Percentiles rank a stretch among this genome's conserved stretches.
Conservation (phyloP, 2,888 invertebrate species). For the Pecten maximus region DNA sequence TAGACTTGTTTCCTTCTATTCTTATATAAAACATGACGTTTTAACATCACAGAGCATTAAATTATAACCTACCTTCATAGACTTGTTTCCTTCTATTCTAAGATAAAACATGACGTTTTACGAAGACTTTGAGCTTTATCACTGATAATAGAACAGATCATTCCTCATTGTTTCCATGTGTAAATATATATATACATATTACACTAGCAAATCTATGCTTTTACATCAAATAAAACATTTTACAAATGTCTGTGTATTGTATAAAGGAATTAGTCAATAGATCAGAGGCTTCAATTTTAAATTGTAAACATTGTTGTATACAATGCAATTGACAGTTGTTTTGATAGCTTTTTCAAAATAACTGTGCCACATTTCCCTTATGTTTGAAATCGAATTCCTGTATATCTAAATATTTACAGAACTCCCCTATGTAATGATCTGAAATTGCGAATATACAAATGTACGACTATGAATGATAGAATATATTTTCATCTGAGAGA, state of each 20-base stretch:
- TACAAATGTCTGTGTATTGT: not conserved
- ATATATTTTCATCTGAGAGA: no score
- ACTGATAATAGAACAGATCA: not conserved
- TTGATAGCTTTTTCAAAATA: not conserved
- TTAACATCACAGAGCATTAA: no score
- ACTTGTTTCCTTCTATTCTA: no score
- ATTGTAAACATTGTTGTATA: not conserved
- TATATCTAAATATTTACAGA: not conserved
- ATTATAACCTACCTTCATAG: no score
- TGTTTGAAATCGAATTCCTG: not conserved
- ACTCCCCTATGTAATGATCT: no score
- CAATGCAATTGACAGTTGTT: not conserved
- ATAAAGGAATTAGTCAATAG: not conserved
- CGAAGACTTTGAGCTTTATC: not conserved
- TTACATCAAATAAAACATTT: not conserved
- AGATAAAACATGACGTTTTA: no score
- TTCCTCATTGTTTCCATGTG: not conserved
- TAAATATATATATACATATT: not conserved
- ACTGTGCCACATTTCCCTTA: not conserved
- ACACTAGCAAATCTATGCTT: not conserved
- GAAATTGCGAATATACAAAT: no score
- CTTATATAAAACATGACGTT: no score
- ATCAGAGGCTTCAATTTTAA: not conserved
- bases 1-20: no score
- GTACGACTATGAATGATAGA: no score